Base-by-base conservation (phyloP, 2,888 invertebrate genomes). In the Acanthacorydalis orientalis region DNA sequence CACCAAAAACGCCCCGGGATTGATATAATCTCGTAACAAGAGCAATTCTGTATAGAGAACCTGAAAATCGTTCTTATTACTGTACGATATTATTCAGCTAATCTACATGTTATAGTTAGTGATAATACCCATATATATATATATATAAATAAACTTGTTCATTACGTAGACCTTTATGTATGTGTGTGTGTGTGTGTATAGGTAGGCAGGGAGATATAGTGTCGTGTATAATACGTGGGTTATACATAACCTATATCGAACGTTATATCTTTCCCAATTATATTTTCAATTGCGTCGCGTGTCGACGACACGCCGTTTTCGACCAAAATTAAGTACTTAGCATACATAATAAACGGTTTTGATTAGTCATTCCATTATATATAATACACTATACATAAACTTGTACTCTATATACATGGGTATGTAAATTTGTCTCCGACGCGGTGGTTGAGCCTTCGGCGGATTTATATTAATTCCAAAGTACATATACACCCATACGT, bases 381-480 rank as follows among this genome's bases (percentile, higher is more conserved):
- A 53, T 52, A 23, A 23, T 23, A 23, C 23, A 23, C 23, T 23
- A 23, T 53, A 51, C 53, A 54, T 54, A 52, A 54, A 57, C 52
- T 51, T 53, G 54, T 53, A 54, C 56, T 57, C 55, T 56, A 57
- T 57, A 57, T 56, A 57, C 57, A 57, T 58, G 54, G 56, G 56
- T 57, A 59, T 59, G 59, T 55, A 58, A 59, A 59, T 59, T 49
- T 49, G 43, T 16, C 38, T 32, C 33, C 12, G 44, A 42, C 44
- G 44, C 32, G 39, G 40, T 32, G 41, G 6, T 23, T 16, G n/a
- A 43, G 14, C 15, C 34, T 14, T 32, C 23, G 31, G 47, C 40
- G 41, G 40, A n/a, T 35, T 40, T 39, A 39, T 39, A 39, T 39
- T 39, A 39, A 39, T 39, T 39, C 39, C 16, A 16, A 39, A 39